phyloP scores from a whole-genome alignment of 2,113 vertebrate species.

The Plecturocebus donacophilus region DNA sequence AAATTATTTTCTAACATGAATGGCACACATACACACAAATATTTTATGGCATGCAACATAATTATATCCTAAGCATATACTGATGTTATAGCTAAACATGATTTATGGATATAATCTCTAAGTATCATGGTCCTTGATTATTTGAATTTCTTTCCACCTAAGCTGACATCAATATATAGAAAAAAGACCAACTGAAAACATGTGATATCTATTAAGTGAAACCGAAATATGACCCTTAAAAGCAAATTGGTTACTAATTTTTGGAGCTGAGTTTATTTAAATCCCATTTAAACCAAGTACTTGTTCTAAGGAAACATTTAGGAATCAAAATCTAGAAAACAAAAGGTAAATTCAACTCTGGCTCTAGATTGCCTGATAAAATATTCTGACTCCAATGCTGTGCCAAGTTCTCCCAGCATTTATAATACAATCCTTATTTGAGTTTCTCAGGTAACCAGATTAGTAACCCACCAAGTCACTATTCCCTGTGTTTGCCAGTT shows the following conservation, averaged over 20 bases:
- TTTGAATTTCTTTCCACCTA: slow-evolving; percentile 36
- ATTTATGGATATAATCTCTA: slow-evolving; percentile 54
- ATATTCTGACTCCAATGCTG: not conserved
- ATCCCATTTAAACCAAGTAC: slow-evolving; percentile 34
- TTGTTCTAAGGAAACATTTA: not conserved
- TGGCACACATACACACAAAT: not conserved
- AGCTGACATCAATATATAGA: slow-evolving; percentile 56
- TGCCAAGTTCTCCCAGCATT: not conserved
- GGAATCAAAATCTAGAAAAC: slow-evolving; percentile 52
- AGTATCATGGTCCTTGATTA: slow-evolving; percentile 26
- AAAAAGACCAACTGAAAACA: slow-evolving; percentile 57
- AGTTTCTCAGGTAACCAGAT: not conserved
- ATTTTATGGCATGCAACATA: slow-evolving; percentile 23
- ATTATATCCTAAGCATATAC: slow-evolving; percentile 33
- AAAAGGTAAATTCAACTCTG: slow-evolving; percentile 14
- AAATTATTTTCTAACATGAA: slow-evolving; percentile 50
- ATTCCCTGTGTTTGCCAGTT: not conserved
- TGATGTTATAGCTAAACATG: slow-evolving; percentile 1
- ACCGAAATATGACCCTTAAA: slow-evolving; percentile 69
- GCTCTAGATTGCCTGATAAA: not conserved
- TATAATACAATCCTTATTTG: not conserved
- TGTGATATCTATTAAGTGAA: slow-evolving; percentile 72
- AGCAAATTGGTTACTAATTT: slow-evolving; percentile 57
- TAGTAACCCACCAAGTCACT: not conserved
- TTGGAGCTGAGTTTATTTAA: slow-evolving; percentile 19